These are phyloP conservation scores for Halichondria panicea DNA, from an alignment of 37 sponge, comb jelly and placozoan species.

Conservation along the genomic window DNA sequence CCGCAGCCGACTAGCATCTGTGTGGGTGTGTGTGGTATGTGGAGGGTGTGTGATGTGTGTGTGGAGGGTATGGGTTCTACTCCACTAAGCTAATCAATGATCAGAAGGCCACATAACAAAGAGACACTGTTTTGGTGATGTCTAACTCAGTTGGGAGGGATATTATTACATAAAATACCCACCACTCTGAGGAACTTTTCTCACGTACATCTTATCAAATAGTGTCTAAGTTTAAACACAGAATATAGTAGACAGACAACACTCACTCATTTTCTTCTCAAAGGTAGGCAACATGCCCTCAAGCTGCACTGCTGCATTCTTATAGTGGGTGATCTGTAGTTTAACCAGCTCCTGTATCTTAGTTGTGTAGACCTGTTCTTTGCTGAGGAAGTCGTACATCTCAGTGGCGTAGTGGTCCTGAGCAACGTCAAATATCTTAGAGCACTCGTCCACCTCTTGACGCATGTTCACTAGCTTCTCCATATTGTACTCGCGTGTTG, in stretches of 20 bases:
- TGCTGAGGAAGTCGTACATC: constrained; percentile 53
- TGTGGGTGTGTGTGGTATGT: constrained; percentile 3
- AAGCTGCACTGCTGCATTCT: constrained; percentile 40
- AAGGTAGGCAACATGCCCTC: constrained; percentile 58
- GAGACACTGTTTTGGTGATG: not conserved
- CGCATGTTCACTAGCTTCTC: constrained; percentile 30
- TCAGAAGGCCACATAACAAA: not conserved
- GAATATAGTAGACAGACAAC: not conserved
- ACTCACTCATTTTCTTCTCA: constrained; percentile 59
- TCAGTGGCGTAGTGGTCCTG: constrained; percentile 70
- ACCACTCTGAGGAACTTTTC: too few relatives aligned
- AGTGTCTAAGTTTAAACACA: not conserved
- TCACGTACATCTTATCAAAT: not conserved
- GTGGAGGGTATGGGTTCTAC: too few relatives aligned
- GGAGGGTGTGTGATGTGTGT: not conserved
- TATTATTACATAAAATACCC: too few relatives aligned
- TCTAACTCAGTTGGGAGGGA: too few relatives aligned
- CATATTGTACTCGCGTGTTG: constrained; percentile 42
- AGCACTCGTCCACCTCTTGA: constrained; percentile 38
- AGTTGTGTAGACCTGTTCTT: constrained; percentile 33
- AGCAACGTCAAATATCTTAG: constrained; percentile 47
- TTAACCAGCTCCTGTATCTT: constrained; percentile 51
- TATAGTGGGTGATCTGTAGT: constrained; percentile 46
- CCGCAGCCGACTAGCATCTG: constrained; percentile 38
- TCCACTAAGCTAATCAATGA: too few relatives aligned